Evolutionary conservation across 2,888 invertebrate genomes (phyloP), one percentile per base, ranked within the genome.

Genomic region (Cordilura impudica): DNA sequence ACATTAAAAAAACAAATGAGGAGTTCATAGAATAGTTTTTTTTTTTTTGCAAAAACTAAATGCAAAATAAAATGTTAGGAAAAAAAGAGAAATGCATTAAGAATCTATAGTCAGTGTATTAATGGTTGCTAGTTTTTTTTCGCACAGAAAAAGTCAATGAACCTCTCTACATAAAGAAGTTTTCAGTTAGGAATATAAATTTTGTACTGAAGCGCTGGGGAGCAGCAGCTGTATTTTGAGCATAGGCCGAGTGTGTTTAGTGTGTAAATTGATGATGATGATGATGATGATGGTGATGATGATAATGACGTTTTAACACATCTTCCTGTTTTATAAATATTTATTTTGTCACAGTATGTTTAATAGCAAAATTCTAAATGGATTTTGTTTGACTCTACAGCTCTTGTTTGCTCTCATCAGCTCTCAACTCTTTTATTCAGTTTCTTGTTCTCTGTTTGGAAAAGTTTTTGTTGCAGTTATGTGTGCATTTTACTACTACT

Each of bases 301-400:
- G 54, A 70, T 63, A 72, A 73, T 67, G 70, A 75, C 54, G 61
- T 79, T 76, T 49, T 76, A 29, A 70, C 58, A 76, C 78, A 72
- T 78, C 78, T 76, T 75, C 66, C 70, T 81, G 78, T 75, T 81
- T 69, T 60, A 67, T 54, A 60, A 49, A 19, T 16, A 47, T 5
- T 14, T 66, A 53, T 45, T 31, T 53, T 29, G 26, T 21, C 26
- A 26, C 3, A 26, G 10, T 56, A 51, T 14, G 14, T 18, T 3
- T 19, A 16, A n/a, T 19, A 49, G 12, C 23, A 65, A n/a, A n/a
- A 39, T 39, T 39, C n/a, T 39, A 76, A 70, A 76, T 70, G 63
- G 75, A 69, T 76, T 77, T 65, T 77, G 66, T 72, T 72, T 72
- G 72, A 72, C 77, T 77, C 77, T 66, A 65, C 16, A 26, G 35